A percentile compares a stretch with the other conserved stretches of the same genome.
Conservation (phyloP, 2,888 invertebrate species). For the Netelia inedita region DNA sequence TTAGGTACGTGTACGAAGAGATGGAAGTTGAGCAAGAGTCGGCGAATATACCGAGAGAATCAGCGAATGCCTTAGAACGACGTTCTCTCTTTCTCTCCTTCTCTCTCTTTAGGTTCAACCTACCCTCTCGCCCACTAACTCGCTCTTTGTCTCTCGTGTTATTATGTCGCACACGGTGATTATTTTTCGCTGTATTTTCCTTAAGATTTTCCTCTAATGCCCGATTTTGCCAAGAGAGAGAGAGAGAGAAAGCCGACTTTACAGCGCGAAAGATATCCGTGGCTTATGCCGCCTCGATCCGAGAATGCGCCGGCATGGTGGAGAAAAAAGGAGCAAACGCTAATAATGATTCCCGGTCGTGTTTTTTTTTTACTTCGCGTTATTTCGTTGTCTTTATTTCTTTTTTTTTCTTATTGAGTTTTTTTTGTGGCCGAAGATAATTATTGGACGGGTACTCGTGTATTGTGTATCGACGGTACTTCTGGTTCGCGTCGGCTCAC, state of each 20-base stretch:
- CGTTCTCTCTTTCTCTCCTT: not conserved
- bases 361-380: not conserved
- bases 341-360: conserved; percentile 14
- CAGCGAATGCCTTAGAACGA: conserved; percentile 3
- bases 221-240: conserved; percentile 17
- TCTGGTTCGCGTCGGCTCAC: conserved; percentile 10
- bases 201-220: conserved; percentile 25
- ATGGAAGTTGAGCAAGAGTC: conserved; percentile 26
- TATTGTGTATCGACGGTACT: conserved; percentile 8
- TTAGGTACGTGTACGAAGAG: not conserved
- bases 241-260: not conserved
- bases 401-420: not conserved
- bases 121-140: not conserved
- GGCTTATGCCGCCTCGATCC: conserved; percentile 16
- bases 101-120: too few species aligned
- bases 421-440: conserved; percentile 22
- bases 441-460: conserved; percentile 30
- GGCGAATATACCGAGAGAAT: conserved; percentile 13
- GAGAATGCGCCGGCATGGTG: not conserved
- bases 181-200: conserved; percentile 31
- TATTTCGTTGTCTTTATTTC: not conserved
- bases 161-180: conserved; percentile 41
- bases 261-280: conserved; percentile 30
- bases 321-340: not conserved
- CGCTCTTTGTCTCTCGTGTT: conserved; percentile 8